phyloP scores from a whole-genome alignment of 2,113 vertebrate genomes.

The Trematomus loennbergii region DNA sequence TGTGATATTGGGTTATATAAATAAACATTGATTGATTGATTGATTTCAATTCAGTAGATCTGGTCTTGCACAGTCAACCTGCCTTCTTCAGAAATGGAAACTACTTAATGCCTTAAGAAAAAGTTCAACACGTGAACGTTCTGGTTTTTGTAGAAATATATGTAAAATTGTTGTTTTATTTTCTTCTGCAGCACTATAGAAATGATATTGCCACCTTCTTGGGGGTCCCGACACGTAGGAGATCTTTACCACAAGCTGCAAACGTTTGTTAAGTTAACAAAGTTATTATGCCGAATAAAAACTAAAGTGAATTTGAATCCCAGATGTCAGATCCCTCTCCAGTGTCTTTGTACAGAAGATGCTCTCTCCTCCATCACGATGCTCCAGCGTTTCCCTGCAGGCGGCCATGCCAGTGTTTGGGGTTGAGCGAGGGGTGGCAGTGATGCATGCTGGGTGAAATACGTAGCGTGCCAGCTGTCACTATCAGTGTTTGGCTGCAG shows the following conservation, averaged over 20 bases:
- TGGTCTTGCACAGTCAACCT: no score
- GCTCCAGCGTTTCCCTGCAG: slow-evolving; percentile 20
- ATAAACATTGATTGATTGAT: no score
- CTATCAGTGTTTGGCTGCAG: slow-evolving; percentile 50
- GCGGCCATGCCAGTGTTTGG: slow-evolving; percentile 7
- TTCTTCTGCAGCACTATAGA: no score
- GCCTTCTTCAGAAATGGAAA: background rate
- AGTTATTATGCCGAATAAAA: background rate
- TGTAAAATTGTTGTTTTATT: no score
- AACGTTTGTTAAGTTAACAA: no score
- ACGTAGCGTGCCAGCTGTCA: slow-evolving; percentile 58
- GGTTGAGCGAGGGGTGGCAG: slow-evolving; percentile 25
- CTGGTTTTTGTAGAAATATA: no score
- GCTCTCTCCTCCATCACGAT: background rate
- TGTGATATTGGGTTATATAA: no score
- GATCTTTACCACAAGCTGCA: no score
- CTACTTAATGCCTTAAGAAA: background rate
- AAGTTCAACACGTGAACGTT: no score
- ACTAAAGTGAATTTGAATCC: background rate
- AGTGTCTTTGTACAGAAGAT: background rate
- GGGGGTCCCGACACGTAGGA: no score
- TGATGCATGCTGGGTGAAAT: slow-evolving; percentile 21
- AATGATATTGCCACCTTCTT: no score
- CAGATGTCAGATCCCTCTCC: background rate
- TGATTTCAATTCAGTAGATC: no score